Evolutionary conservation across 2,888 invertebrate genomes (phyloP), one percentile per base, ranked within the genome.

Genomic region (Microdon myrmicae): DNA sequence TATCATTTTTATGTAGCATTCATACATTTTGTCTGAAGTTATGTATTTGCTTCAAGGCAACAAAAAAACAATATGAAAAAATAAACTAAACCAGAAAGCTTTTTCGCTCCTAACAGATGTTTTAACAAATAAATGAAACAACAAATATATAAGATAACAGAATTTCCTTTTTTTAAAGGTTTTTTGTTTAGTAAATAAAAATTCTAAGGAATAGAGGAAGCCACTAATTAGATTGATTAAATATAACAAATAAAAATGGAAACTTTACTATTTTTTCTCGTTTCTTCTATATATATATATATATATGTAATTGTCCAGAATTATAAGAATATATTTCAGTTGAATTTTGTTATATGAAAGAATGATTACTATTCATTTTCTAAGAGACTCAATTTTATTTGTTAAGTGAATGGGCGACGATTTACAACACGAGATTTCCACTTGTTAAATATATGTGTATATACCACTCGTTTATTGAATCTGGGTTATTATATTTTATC

Each of bases 121-220:
- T 32, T 28, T 28, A 41, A 47, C 48, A 61, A 56, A 10, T 13
- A 13, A 58, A 45, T 47, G 20, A 32, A 56, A 64, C 51, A 64
- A 56, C 56, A 49, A 56, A 47, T 19, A 47, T 25, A 60, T 54
- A 64, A 51, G 53, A 43, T 64, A 64, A 64, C 64, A 64, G 61
- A 41, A 31, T 44, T 37, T 26, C 17, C 14, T 41, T 56, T 55
- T 55, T 34, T n/a, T n/a, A n/a, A n/a, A n/a, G n/a, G n/a, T n/a
- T n/a, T n/a, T 29, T 19, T 41, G 41, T 43, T n/a, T n/a, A 32
- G 20, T 35, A 47, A 28, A 23, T 25, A 20, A 13, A 28, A 17
- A 8, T 39, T 54, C n/a, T 56, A 56, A 64, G 51, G 41, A 56
- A 43, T 45, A 47, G 37, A 58, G 64, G 64, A 64, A 64, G 64